Evolutionary conservation across 2,888 invertebrate genomes (phyloP), one percentile per base, ranked within the genome.

Genomic region (Agonopterix alstromeriana): DNA sequence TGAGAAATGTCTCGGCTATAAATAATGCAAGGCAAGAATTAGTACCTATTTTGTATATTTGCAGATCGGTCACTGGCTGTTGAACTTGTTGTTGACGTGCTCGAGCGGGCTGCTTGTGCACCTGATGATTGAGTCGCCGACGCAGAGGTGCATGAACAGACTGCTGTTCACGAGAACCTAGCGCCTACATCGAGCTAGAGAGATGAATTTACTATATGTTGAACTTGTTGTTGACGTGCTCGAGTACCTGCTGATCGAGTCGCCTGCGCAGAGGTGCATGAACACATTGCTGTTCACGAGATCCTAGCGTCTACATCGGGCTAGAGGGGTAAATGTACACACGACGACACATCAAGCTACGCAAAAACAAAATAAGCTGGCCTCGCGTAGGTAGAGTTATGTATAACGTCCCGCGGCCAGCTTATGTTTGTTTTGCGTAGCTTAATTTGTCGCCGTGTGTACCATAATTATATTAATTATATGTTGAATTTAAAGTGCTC

Each of bases 241-340:
- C 3, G 61, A 77, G 9, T 65, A 78, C 48, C 53, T 79, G 8
- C 42, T 69, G 35, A 52, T 79, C 2, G 79, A 79, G 52, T 45
- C 68, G 7, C 79, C 79, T 0, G 43, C 57, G n/a, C 72, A 67
- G 46, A 66, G 52, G 54, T 73, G 70, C 52, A 55, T 75, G n/a
- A 65, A 63, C 35, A 51, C 62, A 10, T n/a, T 58, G n/a, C 43
- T 57, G 47, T 56, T 45, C n/a, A 14, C 14, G 14, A 14, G 14
- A 14, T 2, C 14, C 14, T 14, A 14, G 14, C 14, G 14, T 2
- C 14, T 14, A 14, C 14, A 14, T 14, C 14, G 14, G 14, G 14
- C 14, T 14, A 14, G 14, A 14, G 14, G 2, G 14, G 2, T 14
- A 2, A 14, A 14, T n/a, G n/a, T n/a, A n/a, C n/a, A n/a, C n/a